These are phyloP conservation scores for Chaetophractus vellerosus DNA, from an alignment of 2,797 vertebrate genomes.

Conservation along the genomic window DNA sequence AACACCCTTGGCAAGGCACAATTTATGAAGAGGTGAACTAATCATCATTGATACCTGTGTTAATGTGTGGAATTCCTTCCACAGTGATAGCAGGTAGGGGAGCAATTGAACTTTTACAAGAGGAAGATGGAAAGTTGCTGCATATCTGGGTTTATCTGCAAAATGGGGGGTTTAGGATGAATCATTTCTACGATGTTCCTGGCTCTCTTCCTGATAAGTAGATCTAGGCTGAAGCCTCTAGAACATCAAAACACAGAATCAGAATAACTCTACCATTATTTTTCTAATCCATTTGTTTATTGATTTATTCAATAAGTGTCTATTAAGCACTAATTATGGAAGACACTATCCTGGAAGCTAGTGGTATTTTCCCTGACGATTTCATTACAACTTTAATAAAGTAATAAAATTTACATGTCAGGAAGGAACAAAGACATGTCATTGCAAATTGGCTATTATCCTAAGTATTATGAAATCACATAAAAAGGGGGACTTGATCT, in stretches of 20 bases:
- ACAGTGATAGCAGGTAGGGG: neutral
- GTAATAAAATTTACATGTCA: neutral
- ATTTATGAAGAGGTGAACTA: neutral
- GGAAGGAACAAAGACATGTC: neutral
- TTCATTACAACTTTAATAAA: neutral
- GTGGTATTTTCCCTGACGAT: neutral
- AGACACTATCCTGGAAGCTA: neutral
- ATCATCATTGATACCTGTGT: neutral
- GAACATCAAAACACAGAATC: neutral
- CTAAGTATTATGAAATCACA: slow-evolving; percentile 9
- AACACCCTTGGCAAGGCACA: neutral
- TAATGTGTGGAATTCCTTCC: neutral
- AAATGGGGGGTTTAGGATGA: neutral
- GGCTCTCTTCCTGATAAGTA: neutral
- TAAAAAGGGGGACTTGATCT: neutral
- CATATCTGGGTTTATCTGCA: neutral
- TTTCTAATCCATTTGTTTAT: neutral
- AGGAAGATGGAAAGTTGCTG: neutral
- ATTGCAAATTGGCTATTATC: slow-evolving; percentile 15
- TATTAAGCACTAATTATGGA: neutral
- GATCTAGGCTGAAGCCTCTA: neutral
- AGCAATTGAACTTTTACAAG: neutral
- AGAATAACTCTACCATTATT: neutral
- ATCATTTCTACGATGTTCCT: neutral
- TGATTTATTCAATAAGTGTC: neutral